Conservation (phyloP, 2,888 invertebrate genomes). For the Pyrocoelia pectoralis region DNA sequence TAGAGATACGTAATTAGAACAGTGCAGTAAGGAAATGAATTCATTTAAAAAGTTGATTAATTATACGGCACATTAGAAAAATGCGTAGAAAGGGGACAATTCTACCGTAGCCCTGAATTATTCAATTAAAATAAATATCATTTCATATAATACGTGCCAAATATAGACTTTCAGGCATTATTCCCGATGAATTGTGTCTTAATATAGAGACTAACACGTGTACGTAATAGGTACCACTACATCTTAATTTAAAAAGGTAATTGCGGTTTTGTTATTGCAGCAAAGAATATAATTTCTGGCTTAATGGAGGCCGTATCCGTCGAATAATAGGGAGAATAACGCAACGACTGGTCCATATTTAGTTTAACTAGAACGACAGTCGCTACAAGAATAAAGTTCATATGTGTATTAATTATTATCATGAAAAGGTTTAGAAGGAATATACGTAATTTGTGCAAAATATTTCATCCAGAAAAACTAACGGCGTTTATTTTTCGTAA, state of each 20-base stretch:
- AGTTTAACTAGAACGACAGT: background rate
- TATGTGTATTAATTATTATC: slow-evolving; percentile 16
- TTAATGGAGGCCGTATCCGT: slow-evolving; percentile 32
- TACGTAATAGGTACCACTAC: background rate
- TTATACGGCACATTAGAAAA: too few relatives aligned
- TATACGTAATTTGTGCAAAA: slow-evolving; percentile 30
- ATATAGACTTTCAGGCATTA: background rate
- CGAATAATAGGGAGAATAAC: slow-evolving; percentile 21
- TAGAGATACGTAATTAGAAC: too few relatives aligned
- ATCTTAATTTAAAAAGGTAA: slow-evolving; percentile 8
- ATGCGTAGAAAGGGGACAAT: background rate
- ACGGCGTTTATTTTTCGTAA: slow-evolving; percentile 32
- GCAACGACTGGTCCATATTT: background rate
- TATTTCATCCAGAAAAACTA: slow-evolving; percentile 27
- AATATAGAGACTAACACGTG: slow-evolving; percentile 3
- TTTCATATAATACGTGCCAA: background rate
- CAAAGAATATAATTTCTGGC: slow-evolving; percentile 25
- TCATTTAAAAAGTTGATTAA: too few relatives aligned
- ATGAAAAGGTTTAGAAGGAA: slow-evolving; percentile 27
- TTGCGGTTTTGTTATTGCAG: slow-evolving; percentile 14
- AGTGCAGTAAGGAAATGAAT: too few relatives aligned
- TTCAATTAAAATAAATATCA: background rate
- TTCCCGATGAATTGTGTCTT: too few relatives aligned
- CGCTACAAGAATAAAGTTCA: background rate
- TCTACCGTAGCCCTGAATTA: background rate